Percentiles rank a stretch among this genome's conserved stretches.
Conservation (phyloP, 2,797 vertebrate genomes). For the Anolis apletophallus region DNA sequence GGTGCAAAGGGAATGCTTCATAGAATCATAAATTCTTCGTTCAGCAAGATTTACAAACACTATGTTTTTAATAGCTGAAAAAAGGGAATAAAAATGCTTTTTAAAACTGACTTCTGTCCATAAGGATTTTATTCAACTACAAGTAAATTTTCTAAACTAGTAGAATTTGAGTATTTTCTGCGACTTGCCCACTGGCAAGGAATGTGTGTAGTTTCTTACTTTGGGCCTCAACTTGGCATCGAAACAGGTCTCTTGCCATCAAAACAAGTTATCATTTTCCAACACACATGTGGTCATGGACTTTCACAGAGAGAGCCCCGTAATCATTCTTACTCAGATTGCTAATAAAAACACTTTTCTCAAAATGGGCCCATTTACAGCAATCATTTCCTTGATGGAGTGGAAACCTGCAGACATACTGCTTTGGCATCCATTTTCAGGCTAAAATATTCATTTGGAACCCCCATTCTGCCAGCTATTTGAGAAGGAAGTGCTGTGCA, state of each 20-base stretch:
- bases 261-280: no score
- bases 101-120: not conserved
- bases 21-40: no score
- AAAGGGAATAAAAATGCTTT: not conserved
- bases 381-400: conserved; percentile 16
- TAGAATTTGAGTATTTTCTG: not conserved
- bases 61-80: no score
- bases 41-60: not conserved
- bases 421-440: conserved; percentile 7
- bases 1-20: no score
- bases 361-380: conserved; percentile 15
- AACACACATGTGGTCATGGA: not conserved
- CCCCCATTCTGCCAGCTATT: conserved; percentile 27
- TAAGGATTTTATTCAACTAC: no score
- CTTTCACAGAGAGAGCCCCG: not conserved
- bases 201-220: not conserved
- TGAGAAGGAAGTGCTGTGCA: conserved; percentile 37
- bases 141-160: not conserved
- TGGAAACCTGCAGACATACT: not conserved
- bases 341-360: conserved; percentile 14
- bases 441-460: conserved; percentile 34
- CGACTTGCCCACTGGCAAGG: not conserved
- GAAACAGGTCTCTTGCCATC: not conserved
- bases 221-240: conserved; percentile 9
- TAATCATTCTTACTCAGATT: conserved; percentile 22